phyloP scores from a whole-genome alignment of 30 jellyfish, hydroid and myxozoan species.

The Hydractinia echinata region DNA sequence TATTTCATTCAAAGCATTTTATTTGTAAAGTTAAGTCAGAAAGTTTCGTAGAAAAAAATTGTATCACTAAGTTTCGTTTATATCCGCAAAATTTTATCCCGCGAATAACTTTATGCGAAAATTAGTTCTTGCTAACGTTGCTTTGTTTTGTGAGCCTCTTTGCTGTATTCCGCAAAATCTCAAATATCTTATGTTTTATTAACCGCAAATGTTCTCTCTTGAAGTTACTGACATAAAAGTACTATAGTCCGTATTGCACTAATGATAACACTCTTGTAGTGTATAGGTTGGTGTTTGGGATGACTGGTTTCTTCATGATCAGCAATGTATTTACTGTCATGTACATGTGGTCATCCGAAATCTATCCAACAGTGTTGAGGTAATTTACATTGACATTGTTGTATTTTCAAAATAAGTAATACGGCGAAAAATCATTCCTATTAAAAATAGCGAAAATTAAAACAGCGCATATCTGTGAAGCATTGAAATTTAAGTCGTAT shows the following conservation, averaged over 20 bases:
- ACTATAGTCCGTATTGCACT: no score
- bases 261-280: background rate
- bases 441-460: no score
- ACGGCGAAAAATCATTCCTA: no score
- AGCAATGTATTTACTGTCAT: slow-evolving; percentile 49
- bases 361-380: slow-evolving; percentile 85
- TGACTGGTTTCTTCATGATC: slow-evolving; percentile 63
- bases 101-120: background rate
- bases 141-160: background rate
- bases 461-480: no score
- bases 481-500: no score
- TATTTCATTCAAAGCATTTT: background rate
- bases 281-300: slow-evolving; percentile 53
- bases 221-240: no score
- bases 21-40: background rate
- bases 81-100: background rate
- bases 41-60: background rate
- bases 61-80: background rate
- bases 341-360: slow-evolving; percentile 78
- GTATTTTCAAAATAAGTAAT: no score
- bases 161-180: no score
- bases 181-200: no score
- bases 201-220: no score
- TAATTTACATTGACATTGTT: background rate
- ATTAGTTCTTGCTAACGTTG: background rate